These are phyloP conservation scores for Amphiprion clarkii DNA, from an alignment of 2,797 vertebrate genomes.

Conservation along the genomic window DNA sequence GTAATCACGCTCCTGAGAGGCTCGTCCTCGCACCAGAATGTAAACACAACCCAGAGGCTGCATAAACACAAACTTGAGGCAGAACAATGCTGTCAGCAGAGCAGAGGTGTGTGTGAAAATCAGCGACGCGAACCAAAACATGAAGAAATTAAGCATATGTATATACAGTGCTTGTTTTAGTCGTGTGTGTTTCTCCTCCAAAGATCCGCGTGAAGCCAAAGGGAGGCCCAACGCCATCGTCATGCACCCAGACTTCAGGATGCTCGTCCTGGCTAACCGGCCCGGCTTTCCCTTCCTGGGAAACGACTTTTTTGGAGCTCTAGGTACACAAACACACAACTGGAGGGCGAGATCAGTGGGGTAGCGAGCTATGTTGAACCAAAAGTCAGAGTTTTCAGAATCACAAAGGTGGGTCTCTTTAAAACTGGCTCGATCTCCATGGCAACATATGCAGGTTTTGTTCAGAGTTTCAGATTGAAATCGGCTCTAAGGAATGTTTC, in stretches of 20 bases:
- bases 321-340: slow-evolving; percentile 84
- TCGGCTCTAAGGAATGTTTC: too few species aligned
- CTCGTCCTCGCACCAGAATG: slow-evolving; percentile 46
- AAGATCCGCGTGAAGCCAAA: slow-evolving; percentile 84
- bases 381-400: too few species aligned
- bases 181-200: slow-evolving; percentile 49
- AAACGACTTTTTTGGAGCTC: slow-evolving; percentile 96
- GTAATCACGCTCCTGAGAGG: slow-evolving; percentile 5
- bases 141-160: too few species aligned
- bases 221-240: slow-evolving; percentile 87
- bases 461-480: too few species aligned
- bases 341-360: background rate
- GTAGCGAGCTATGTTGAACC: too few species aligned
- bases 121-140: background rate
- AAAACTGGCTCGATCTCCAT: too few species aligned
- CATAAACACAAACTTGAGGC: slow-evolving; percentile 45
- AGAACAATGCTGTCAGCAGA: background rate
- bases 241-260: slow-evolving; percentile 98
- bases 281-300: slow-evolving; percentile 98
- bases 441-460: too few species aligned
- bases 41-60: slow-evolving; percentile 41
- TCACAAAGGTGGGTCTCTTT: too few species aligned
- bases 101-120: slow-evolving; percentile 2
- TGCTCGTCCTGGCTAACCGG: slow-evolving; percentile 96
- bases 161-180: background rate